Base-by-base conservation (phyloP, 2,888 invertebrate genomes). In the Drosophila rubida region DNA sequence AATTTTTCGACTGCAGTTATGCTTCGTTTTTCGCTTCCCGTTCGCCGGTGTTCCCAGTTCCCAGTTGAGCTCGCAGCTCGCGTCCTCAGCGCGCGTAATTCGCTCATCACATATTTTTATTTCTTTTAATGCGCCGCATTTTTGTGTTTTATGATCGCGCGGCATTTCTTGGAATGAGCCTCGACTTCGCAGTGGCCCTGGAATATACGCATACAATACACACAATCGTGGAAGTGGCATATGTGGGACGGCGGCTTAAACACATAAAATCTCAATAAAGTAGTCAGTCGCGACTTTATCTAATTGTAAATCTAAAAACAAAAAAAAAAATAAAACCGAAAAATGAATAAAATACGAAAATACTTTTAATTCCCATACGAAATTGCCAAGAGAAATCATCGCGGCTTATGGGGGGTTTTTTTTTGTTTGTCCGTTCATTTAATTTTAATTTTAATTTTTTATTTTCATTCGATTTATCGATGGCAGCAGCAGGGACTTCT, bases 211-310 rank as follows among this genome's bases (percentile, higher is more conserved):
- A 59, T 22, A 39, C 7, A 54, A 49, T 41, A 35, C 3, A 19
- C 19, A 19, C 19, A 19, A 41, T 57, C 55, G 49, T 62, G 58
- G 61, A 32, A 37, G 32, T 35, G 32, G 6, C 14, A 73, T 66
- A 77, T 74, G 74, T 74, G 73, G 78, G 67, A 74, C 57, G 78
- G 64, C 77, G 74, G 88, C 83, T 86, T 78, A 80, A 84, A 51
- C 79, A 88, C 89, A 88, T 87, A 84, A 84, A 84, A 88, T 88
- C 87, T 87, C 88, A 88, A 84, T 88, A 89, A 84, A 87, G 86
- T 76, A 82, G 87, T 61, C 81, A 57, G 60, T 49, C 48, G 54
- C 81, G 69, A 60, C 75, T 85, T 82, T 87, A 87, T 85, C 85
- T 87, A 85, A 85, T 89, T 85, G 89, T 80, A 78, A 81, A 85